A percentile compares a stretch with the other conserved stretches of the same genome.
Conservation (phyloP, 1,140 invertebrate species). For the Sipha flava region DNA sequence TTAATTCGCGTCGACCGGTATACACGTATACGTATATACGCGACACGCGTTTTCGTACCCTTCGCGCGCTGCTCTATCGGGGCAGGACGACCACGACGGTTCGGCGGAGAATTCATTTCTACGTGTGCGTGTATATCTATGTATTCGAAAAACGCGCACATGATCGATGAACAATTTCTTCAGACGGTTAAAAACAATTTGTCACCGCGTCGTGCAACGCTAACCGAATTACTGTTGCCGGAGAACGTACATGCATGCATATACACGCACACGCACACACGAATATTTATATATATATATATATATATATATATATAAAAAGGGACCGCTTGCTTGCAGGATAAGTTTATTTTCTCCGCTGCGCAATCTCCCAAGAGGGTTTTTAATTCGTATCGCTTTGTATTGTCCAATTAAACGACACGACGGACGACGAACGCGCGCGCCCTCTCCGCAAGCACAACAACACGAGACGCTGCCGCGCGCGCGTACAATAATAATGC, state of each 20-base stretch:
- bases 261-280: background rate
- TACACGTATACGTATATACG: too few species aligned
- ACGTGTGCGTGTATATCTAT: background rate
- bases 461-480: background rate
- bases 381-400: slow-evolving; percentile 32
- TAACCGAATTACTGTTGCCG: slow-evolving; percentile 20
- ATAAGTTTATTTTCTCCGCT: slow-evolving; percentile 29
- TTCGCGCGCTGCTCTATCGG: background rate
- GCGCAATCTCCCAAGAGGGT: background rate
- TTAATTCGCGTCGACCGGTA: slow-evolving; percentile 28
- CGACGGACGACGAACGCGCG: background rate
- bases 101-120: background rate
- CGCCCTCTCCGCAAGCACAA: background rate
- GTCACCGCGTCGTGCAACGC: slow-evolving; percentile 16
- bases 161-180: slow-evolving; percentile 30
- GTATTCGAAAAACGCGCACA: slow-evolving; percentile 17
- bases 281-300: too few species aligned
- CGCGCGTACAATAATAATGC: background rate
- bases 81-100: background rate
- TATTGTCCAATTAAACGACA: slow-evolving; percentile 31
- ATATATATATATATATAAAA: too few species aligned
- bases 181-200: slow-evolving; percentile 31
- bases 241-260: too few species aligned
- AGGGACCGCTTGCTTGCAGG: too few species aligned
- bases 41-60: background rate